Conservation (phyloP, 2,888 invertebrate genomes). For the Lordiphosa andalusiaca region DNA sequence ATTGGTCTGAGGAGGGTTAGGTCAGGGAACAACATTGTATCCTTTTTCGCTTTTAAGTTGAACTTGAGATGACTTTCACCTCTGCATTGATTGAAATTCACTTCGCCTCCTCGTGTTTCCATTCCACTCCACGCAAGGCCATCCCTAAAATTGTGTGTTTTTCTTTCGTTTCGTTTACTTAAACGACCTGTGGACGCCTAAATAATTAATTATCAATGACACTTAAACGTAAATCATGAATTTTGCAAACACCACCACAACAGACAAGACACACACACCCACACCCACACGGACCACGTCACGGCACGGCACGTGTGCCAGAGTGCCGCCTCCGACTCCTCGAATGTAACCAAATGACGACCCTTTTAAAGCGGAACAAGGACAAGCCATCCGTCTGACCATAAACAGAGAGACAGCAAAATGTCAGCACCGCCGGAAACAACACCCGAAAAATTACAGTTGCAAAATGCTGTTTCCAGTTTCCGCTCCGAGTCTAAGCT, state of each 20-base stretch:
- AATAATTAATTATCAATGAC: constrained; percentile 73
- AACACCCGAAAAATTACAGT: constrained; percentile 72
- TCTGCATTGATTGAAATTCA: no score
- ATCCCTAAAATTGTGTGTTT: background rate
- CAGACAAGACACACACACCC: background rate
- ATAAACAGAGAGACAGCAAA: constrained; percentile 36
- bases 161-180: constrained; percentile 23
- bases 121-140: constrained; percentile 13
- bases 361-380: constrained; percentile 32
- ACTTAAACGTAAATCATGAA: constrained; percentile 75
- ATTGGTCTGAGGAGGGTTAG: no score
- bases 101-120: no score
- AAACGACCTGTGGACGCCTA: constrained; percentile 54
- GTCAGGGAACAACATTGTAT: no score
- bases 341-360: constrained; percentile 51
- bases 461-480: constrained; percentile 65
- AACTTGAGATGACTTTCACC: no score
- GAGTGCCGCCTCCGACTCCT: constrained; percentile 12
- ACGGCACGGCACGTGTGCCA: constrained; percentile 21
- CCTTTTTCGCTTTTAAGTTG: no score
- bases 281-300: background rate
- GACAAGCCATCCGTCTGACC: constrained; percentile 34
- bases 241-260: constrained; percentile 47
- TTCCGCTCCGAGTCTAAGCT: constrained; percentile 60
- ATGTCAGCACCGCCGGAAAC: constrained; percentile 70